Percentiles rank a stretch among this genome's conserved stretches.
Evolutionary conservation across 2,888 invertebrate genomes (phyloP).

Genomic region (Ornithoptera priamus): DNA sequence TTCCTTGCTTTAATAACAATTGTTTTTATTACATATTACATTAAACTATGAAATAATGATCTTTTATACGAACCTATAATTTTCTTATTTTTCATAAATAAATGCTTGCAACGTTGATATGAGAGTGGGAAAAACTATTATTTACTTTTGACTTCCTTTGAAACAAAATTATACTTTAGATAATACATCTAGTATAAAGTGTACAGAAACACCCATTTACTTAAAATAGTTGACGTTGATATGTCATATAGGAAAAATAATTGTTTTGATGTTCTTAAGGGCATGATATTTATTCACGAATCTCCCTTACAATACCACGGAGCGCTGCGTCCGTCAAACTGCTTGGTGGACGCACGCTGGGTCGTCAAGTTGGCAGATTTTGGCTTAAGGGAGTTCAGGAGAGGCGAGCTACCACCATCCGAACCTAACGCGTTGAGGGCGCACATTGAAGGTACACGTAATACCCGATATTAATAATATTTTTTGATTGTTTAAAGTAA

Average conservation of each 20-base stretch:
- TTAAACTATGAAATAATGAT: background rate
- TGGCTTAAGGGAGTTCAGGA: slow-evolving; percentile 92
- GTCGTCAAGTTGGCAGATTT: slow-evolving; percentile 96
- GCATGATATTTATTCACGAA: slow-evolving; percentile 94
- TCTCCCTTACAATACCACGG: slow-evolving; percentile 93
- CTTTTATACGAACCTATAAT: background rate
- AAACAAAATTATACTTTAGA: too few species aligned
- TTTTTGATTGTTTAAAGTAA: too few species aligned
- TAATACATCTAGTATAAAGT: too few species aligned
- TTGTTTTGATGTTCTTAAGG: slow-evolving; percentile 71
- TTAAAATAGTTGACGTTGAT: background rate
- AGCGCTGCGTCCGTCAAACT: slow-evolving; percentile 93
- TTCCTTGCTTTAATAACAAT: background rate
- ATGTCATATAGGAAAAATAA: background rate
- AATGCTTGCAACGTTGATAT: too few species aligned
- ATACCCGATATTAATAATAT: background rate
- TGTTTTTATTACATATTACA: background rate
- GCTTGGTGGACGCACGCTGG: slow-evolving; percentile 96
- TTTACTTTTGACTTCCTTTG: too few species aligned
- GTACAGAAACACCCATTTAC: too few species aligned
- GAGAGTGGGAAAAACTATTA: too few species aligned
- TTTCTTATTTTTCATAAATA: too few species aligned
- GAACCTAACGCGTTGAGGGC: slow-evolving; percentile 82
- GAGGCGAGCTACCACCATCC: slow-evolving; percentile 83
- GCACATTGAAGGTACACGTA: slow-evolving; percentile 83